Base-by-base conservation (phyloP, 2,797 vertebrate genomes). In the Xyrichtys novacula region DNA sequence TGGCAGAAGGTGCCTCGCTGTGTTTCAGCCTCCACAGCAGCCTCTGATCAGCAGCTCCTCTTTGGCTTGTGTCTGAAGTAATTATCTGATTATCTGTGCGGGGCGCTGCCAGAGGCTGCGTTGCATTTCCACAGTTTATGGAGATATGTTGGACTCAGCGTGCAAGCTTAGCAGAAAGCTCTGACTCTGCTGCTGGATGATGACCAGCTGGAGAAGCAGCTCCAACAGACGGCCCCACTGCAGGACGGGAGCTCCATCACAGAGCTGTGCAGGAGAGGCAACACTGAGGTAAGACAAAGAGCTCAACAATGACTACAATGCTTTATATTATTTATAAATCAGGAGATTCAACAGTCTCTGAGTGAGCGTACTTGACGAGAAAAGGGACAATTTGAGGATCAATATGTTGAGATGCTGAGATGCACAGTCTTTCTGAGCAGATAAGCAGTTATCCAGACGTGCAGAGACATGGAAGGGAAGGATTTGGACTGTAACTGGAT, bases 41-140 rank as follows among this genome's bases (percentile, higher is more conserved):
- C 44, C 61, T 75, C 47, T n/a, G 48, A 64, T 58, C 5, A 58
- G 78, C 71, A 25, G 29, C 66, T 58, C 22, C 75, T 74, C 75
- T 72, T 82, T 88, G 89, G 87, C 89, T 85, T 1, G 34, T 12
- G 50, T 48, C 19, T 14, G 15, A 42, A 32, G 62, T 78, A 78
- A 89, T 90, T 85, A 87, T 73, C 72, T 84, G 84, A 88, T 88
- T 86, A 80, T 88, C 58, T 5, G 68, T 65, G 69, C 72, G 15
- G 57, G 65, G 50, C 19, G 62, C 69, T 88, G 84, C 84, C 85
- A 86, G 81, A 0, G 65, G 66, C 83, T 85, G 73, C 64, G 44
- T 65, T 87, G 88, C 84, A 68, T 71, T 79, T 83, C 75, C 74
- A 63, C 75, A 20, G 39, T 84, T 82, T 75, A 78, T 65, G 34